Percentiles rank a stretch among this genome's conserved stretches.
Evolutionary conservation across 2,797 vertebrate genomes (phyloP).

Genomic region (Lagodon rhomboides): DNA sequence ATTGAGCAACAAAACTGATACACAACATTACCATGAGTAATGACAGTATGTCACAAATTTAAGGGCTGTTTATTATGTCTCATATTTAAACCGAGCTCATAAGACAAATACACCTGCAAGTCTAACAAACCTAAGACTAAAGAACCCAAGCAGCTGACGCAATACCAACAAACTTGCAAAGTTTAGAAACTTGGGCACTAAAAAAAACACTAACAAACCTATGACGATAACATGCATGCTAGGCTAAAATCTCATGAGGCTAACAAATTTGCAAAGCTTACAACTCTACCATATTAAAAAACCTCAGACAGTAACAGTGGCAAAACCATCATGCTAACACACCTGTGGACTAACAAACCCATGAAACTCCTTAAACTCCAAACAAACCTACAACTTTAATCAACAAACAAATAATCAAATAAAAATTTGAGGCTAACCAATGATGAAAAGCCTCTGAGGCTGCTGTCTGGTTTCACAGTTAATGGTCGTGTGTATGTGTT

Average conservation of each 20-base stretch:
- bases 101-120: background rate
- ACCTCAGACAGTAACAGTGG: too few species aligned
- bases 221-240: background rate
- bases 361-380: background rate
- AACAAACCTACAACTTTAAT: background rate
- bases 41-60: background rate
- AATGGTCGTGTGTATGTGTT: constrained; percentile 63
- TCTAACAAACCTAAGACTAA: background rate
- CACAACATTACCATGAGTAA: background rate
- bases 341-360: background rate
- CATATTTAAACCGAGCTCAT: too few species aligned
- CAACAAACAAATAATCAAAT: background rate
- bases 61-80: background rate
- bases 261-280: too few species aligned
- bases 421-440: background rate
- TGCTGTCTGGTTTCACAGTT: background rate
- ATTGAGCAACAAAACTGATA: background rate
- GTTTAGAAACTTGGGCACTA: too few species aligned
- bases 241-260: too few species aligned
- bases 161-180: background rate
- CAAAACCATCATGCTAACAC: background rate
- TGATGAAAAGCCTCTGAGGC: too few species aligned
- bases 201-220: background rate
- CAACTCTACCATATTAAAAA: background rate
- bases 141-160: background rate